Evolutionary conservation across 2,888 invertebrate genomes (phyloP).

Genomic region (Drosophila pseudotakahashii): DNA sequence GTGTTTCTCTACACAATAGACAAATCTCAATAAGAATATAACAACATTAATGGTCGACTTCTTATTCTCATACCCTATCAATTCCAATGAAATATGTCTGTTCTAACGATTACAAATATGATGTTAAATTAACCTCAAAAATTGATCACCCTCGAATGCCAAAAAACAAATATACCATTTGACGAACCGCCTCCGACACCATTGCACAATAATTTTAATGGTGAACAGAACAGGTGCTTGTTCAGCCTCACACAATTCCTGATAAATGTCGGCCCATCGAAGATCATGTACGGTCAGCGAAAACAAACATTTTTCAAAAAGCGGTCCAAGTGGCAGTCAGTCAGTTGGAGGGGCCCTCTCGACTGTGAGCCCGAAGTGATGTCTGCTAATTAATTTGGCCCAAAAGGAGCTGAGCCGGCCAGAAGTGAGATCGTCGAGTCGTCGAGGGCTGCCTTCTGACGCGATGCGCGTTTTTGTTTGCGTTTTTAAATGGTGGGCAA

Average conservation of each 20-base stretch:
- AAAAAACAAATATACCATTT: conserved; percentile 56
- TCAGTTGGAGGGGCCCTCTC: conserved; percentile 16
- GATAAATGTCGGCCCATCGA: conserved; percentile 55
- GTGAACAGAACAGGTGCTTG: conserved; percentile 71
- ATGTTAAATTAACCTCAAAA: conserved; percentile 36
- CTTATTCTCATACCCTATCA: background rate
- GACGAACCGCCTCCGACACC: conserved; percentile 55
- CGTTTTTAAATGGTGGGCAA: conserved; percentile 72
- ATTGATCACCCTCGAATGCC: conserved; percentile 39
- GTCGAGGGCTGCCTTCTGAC: conserved; percentile 12
- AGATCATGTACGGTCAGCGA: conserved; percentile 37
- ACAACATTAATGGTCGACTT: conserved; percentile 11
- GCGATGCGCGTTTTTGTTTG: conserved; percentile 42
- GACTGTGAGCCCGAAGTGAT: conserved; percentile 48
- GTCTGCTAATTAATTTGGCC: conserved; percentile 72
- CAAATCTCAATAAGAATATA: background rate
- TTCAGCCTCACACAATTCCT: conserved; percentile 67
- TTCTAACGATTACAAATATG: conserved; percentile 61
- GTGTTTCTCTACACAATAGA: background rate
- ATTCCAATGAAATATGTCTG: conserved; percentile 25
- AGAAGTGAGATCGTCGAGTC: conserved; percentile 52
- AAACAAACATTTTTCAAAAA: conserved; percentile 73
- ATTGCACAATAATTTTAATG: conserved; percentile 17
- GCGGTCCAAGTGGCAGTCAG: conserved; percentile 24
- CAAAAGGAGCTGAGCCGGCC: conserved; percentile 34